Conservation (phyloP, 2,113 vertebrate species). For the Pterophyllum scalare region DNA sequence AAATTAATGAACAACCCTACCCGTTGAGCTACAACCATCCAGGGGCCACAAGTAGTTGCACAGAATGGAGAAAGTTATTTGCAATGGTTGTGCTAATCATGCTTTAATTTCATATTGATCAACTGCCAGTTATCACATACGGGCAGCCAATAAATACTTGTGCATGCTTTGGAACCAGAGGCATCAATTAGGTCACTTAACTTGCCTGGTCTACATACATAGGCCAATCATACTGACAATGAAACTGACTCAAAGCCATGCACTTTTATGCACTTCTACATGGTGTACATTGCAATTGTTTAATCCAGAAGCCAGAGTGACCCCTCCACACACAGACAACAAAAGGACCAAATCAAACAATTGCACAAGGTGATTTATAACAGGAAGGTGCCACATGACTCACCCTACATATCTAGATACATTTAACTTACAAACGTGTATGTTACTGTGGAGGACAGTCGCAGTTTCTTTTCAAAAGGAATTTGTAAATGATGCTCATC, state of each 20-base stretch:
- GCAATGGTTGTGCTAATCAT: background rate
- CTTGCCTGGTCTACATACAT: background rate
- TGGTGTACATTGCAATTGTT: background rate
- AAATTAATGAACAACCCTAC: background rate
- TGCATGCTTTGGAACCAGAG: conserved; percentile 18
- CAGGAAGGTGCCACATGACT: background rate
- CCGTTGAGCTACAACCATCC: background rate
- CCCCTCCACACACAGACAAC: background rate
- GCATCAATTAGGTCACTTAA: conserved; percentile 22
- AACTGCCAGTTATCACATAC: conserved; percentile 9
- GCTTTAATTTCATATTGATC: conserved; percentile 37
- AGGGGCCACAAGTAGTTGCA: background rate
- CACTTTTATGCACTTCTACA: background rate
- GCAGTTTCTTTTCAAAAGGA: background rate
- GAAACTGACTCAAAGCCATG: background rate
- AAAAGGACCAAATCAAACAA: background rate
- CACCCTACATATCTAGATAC: background rate
- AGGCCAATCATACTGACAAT: background rate
- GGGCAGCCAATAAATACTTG: conserved; percentile 3
- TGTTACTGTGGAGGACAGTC: background rate
- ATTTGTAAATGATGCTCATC: background rate
- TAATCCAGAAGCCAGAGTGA: background rate
- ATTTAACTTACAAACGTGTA: background rate
- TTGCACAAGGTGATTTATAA: background rate
- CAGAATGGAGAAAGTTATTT: background rate